phyloP scores from a whole-genome alignment of 2,888 invertebrate genomes.

The Minunthozetes semirufus region DNA sequence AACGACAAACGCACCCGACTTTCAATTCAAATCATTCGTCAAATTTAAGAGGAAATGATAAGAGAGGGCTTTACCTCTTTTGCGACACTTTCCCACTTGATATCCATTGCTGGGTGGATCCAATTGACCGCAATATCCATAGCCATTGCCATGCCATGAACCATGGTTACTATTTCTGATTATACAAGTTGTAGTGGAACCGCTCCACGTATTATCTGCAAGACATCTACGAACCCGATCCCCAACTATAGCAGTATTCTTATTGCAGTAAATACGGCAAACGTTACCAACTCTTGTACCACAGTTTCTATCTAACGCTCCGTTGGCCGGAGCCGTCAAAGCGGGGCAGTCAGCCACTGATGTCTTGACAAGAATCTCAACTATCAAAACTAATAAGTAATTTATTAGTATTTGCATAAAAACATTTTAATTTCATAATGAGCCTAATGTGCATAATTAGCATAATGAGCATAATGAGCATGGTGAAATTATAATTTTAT shows the following conservation, averaged over 20 bases:
- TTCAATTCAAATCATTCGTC: background rate
- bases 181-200: background rate
- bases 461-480: no score
- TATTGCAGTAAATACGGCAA: constrained; percentile 12
- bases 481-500: no score
- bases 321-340: background rate
- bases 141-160: no score
- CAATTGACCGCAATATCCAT: background rate
- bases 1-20: constrained; percentile 5
- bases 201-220: constrained; percentile 2
- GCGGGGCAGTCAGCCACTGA: background rate
- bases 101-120: constrained; percentile 1
- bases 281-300: constrained; percentile 13
- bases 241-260: background rate
- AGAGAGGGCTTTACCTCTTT: background rate
- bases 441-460: no score
- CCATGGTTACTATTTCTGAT: background rate
- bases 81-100: constrained; percentile 6
- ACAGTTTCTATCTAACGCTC: background rate
- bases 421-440: no score
- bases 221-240: background rate
- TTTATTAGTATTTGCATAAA: no score
- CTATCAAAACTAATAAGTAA: background rate
- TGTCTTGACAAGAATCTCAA: background rate
- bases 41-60: no score